Percentiles rank a stretch among this genome's conserved stretches.
These are phyloP conservation scores for Drosophila obscura DNA, from an alignment of 1,140 invertebrate genomes.

Conservation along the genomic window DNA sequence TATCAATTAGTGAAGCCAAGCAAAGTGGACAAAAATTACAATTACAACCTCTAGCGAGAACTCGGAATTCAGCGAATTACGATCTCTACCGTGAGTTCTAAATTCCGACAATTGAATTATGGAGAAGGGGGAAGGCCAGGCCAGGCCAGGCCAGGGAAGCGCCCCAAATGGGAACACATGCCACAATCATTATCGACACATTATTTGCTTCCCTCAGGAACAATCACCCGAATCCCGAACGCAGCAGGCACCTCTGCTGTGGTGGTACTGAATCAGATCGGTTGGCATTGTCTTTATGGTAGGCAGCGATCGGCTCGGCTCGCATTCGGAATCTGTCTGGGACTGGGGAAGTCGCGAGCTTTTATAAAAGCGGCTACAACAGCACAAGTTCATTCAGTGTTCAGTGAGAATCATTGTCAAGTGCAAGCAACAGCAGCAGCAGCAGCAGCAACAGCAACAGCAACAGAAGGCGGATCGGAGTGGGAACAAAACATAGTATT, in stretches of 20 bases:
- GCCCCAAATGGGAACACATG: too few species aligned
- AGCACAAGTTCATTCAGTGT: constrained; percentile 69
- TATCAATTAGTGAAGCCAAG: constrained; percentile 27
- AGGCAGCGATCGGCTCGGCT: constrained; percentile 6
- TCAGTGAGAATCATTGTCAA: constrained; percentile 74
- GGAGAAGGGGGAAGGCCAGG: too few species aligned
- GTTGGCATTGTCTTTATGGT: constrained; percentile 53
- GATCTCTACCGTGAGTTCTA: too few species aligned
- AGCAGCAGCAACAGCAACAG: constrained; percentile 17
- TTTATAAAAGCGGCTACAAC: constrained; percentile 79
- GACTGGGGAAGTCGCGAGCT: constrained; percentile 44
- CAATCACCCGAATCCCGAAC: constrained; percentile 19
- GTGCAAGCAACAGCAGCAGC: constrained; percentile 35
- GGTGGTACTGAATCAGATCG: constrained; percentile 5
- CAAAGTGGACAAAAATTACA: constrained; percentile 4
- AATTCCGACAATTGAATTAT: too few species aligned
- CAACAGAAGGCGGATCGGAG: constrained; percentile 12
- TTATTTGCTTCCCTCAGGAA: too few species aligned
- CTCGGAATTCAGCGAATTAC: too few species aligned
- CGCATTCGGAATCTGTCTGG: constrained; percentile 8
- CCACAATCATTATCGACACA: too few species aligned
- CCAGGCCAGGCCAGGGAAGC: too few species aligned
- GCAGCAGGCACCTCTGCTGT: constrained; percentile 6
- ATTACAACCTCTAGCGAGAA: constrained; percentile 31
- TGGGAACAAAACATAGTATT: not conserved